Base-by-base conservation (phyloP, 92 coral and sea anemone genomes). In the Bergia puertoricense region DNA sequence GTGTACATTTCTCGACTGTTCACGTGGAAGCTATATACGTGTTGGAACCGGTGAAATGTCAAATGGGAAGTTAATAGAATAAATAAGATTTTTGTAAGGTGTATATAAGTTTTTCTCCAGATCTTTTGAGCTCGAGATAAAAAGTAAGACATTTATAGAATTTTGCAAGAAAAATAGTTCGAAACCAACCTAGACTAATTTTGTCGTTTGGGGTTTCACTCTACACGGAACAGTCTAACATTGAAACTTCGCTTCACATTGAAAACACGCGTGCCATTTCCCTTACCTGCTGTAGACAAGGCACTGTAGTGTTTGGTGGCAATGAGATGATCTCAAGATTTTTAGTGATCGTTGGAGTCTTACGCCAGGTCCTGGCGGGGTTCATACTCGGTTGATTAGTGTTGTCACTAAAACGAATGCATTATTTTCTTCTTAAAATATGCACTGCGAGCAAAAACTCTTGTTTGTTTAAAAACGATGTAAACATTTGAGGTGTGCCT, bases 111-210 rank as follows among this genome's bases (percentile, higher is more conserved):
- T 72, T 48, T 10, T 36, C 56, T 36, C 62, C 2, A 30, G 82
- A 8, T n/a, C 42, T 45, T 83, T 84, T 39, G 62, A 84, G 62
- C 18, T 72, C 85, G 41, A 71, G 87, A 48, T 36, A 43, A 36
- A 84, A 69, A 69, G 36, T 45, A 71, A 45, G 37, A 4, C 8
- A 66, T 69, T 11, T 22, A 43, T 15, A 15, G 43, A 15, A 40
- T 10, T 13, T 0, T 11, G 39, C 10, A 59, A 20, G 50, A 2
- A 23, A 36, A 46, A 23, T 65, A 44, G 54, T 48, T 59, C 7
- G 66, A 48, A 48, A 79, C 7, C 5, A 14, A 23, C 36, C 68
- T 71, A 80, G 15, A 1, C 4, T 48, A 11, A 37, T 76, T 77
- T 10, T 50, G 16, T 62, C 6, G 23, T 62, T 14, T 18, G 30